phyloP scores from a whole-genome alignment of 2,888 invertebrate species.

The Blomia tropicalis region DNA sequence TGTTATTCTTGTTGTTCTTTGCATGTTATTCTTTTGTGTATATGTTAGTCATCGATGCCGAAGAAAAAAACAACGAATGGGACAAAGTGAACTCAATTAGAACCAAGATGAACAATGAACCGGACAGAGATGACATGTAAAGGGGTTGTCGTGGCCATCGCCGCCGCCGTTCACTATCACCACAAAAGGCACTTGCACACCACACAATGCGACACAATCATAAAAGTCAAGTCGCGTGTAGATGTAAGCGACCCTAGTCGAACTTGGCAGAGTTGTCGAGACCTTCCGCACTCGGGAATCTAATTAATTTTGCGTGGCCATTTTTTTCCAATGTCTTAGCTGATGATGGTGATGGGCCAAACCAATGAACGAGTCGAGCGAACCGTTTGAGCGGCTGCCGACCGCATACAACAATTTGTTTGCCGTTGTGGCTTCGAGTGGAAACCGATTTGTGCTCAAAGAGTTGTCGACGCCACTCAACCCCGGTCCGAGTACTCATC shows the following conservation, averaged over 20 bases:
- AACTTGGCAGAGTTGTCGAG: neutral
- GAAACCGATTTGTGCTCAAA: conserved; percentile 15
- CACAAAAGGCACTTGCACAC: neutral
- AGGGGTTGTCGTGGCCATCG: conserved; percentile 7
- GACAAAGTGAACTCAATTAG: conserved; percentile 6
- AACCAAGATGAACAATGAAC: neutral
- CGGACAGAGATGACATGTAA: conserved; percentile 9
- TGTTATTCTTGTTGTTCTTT: too few species aligned
- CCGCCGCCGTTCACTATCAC: too few species aligned
- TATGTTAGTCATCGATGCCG: neutral
- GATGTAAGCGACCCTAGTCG: neutral
- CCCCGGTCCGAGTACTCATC: neutral
- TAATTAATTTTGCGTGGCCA: conserved; percentile 12
- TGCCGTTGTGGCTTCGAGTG: conserved; percentile 11
- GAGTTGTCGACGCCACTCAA: conserved; percentile 1
- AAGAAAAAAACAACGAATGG: too few species aligned
- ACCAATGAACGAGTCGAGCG: too few species aligned
- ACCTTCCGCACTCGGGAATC: conserved; percentile 3
- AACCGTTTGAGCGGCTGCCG: too few species aligned
- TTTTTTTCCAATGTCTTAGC: neutral
- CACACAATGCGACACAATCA: neutral
- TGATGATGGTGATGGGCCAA: neutral
- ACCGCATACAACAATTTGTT: neutral
- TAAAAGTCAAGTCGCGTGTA: neutral
- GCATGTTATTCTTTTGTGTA: too few species aligned